Evolutionary conservation across 2,797 vertebrate genomes (phyloP).

Genomic region (Bucorvus abyssinicus): DNA sequence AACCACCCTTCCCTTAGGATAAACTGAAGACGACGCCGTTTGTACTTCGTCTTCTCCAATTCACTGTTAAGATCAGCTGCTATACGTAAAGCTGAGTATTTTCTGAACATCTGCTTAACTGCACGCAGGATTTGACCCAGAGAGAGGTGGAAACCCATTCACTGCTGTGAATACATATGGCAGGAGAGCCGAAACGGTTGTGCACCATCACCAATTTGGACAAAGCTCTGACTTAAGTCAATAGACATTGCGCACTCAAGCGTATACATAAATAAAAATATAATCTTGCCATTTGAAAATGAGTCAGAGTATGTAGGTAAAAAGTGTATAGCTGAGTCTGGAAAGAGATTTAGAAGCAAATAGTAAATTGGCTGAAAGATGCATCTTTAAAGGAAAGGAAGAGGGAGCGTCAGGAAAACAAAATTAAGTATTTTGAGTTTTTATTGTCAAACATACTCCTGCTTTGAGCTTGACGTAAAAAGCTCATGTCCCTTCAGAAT

Average conservation of each 20-base stretch:
- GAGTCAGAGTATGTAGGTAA: neutral
- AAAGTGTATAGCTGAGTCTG: neutral
- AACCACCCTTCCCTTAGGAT: neutral
- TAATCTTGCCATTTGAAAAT: neutral
- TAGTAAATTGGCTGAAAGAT: neutral
- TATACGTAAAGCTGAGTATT: neutral
- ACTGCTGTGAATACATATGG: neutral
- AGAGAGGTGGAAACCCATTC: neutral
- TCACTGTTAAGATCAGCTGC: neutral
- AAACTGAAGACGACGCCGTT: neutral
- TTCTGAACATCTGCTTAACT: neutral
- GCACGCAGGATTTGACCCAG: neutral
- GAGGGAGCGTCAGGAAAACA: neutral
- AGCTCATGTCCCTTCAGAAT: neutral
- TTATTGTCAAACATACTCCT: conserved; percentile 15
- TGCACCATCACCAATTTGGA: neutral
- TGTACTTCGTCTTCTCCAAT: neutral
- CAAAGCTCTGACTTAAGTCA: neutral
- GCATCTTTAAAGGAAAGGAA: neutral
- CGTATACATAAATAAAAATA: neutral
- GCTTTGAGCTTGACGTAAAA: neutral
- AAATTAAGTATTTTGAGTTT: neutral
- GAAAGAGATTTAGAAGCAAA: neutral
- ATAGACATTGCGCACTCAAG: neutral
- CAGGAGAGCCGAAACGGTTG: neutral